A percentile compares a stretch with the other conserved stretches of the same genome.
Evolutionary conservation across 2,113 vertebrate species (phyloP).

Genomic region (Atrichornis clamosus): DNA sequence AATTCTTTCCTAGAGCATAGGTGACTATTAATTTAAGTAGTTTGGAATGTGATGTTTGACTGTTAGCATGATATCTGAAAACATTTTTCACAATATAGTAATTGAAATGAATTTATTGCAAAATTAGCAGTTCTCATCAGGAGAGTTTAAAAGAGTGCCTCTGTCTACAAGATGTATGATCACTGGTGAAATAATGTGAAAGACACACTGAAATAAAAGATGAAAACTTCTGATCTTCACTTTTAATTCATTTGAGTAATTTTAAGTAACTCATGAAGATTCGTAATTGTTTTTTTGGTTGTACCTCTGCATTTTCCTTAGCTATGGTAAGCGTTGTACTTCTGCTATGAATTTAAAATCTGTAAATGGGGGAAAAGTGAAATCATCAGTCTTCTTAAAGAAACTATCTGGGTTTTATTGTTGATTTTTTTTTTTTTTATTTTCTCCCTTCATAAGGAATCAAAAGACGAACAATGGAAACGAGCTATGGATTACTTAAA

Average conservation of each 20-base stretch:
- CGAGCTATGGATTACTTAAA: slow-evolving; percentile 91
- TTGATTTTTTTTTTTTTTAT: not conserved
- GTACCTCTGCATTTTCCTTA: not conserved
- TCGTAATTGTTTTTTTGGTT: not conserved
- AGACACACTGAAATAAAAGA: not conserved
- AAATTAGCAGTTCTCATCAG: not conserved
- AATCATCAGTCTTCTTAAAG: not conserved
- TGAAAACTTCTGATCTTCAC: not conserved
- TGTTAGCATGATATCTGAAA: not conserved
- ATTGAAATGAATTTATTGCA: not conserved
- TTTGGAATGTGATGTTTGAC: not conserved
- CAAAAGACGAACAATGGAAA: slow-evolving; percentile 90
- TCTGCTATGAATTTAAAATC: not conserved
- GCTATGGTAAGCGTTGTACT: not conserved
- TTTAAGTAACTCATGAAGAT: not conserved
- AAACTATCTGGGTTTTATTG: not conserved
- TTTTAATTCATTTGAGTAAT: not conserved
- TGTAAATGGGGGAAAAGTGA: not conserved
- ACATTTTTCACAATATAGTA: not conserved
- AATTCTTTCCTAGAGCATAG: not conserved
- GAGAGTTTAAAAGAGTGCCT: not conserved
- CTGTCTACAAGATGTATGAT: not conserved
- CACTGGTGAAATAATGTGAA: not conserved
- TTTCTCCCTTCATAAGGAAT: slow-evolving; percentile 70
- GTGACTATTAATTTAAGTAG: not conserved